A percentile compares a stretch with the other conserved stretches of the same genome.
Conservation (phyloP, 1,140 invertebrate species). For the Liolophura sinensis region DNA sequence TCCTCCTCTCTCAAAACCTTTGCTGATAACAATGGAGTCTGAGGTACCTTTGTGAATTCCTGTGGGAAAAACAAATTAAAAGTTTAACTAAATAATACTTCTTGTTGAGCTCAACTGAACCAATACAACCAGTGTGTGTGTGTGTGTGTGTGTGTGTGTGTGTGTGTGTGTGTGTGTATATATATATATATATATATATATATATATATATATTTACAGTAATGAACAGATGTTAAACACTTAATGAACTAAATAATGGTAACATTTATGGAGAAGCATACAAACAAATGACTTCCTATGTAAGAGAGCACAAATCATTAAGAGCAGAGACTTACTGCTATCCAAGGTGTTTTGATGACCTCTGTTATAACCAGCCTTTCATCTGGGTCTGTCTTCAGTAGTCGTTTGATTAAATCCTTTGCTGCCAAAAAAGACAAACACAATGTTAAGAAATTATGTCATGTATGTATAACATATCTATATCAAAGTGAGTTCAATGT, state of each 20-base stretch:
- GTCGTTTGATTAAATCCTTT: slow-evolving; percentile 91
- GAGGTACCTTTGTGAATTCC: slow-evolving; percentile 87
- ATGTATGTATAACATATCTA: no score
- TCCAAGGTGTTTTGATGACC: slow-evolving; percentile 90
- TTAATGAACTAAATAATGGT: no score
- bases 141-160: background rate
- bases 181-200: no score
- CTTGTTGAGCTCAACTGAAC: background rate
- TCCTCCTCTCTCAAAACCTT: slow-evolving; percentile 85
- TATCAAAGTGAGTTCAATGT: no score
- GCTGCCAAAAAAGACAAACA: slow-evolving; percentile 60
- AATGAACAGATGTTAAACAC: no score
- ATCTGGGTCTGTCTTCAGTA: slow-evolving; percentile 91
- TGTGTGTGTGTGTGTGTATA: no score
- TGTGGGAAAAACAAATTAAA: slow-evolving; percentile 48
- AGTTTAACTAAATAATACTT: background rate
- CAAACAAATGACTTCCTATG: no score
- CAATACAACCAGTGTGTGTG: background rate
- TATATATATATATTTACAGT: no score
- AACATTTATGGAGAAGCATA: no score
- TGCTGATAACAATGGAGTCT: slow-evolving; percentile 89
- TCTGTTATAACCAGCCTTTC: slow-evolving; percentile 87
- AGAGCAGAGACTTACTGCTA: slow-evolving; percentile 71
- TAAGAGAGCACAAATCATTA: slow-evolving; percentile 4
- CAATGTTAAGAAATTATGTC: background rate